Evolutionary conservation across 30 jellyfish, hydroid and myxozoan genomes (phyloP), one percentile per base, ranked within the genome.

Genomic region (Cassiopea xamachana): DNA sequence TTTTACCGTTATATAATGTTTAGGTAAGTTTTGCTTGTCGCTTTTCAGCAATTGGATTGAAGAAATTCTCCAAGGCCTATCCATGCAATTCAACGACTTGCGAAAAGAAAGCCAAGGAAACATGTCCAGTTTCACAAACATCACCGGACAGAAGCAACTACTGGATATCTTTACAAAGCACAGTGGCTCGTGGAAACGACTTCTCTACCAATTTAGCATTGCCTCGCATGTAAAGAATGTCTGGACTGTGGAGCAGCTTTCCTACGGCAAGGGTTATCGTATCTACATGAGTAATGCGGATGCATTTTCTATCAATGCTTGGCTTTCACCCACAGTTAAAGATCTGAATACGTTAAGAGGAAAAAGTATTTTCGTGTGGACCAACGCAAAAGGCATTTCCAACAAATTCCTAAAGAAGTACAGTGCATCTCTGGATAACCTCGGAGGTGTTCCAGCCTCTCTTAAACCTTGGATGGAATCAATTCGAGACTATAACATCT

Each of bases 261-360:
- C 87, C 10, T 78, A 8, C n/a, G 74, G 87, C 51, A 50, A 55
- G 1, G 96, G 96, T 3, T 89, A 89, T 80, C 96, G 96, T 1
- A 39, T 80, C 2, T 89, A 89, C 81, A 93, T 79, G 60, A 89
- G 92, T 44, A 61, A 61, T 39, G 68, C 48, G 10, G 91, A 81
- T 59, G 92, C 96, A 8, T 89, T 68, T 60, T 79, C 96, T 6
- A 58, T 79, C 27, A 79, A 89, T 10, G 96, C 96, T 1, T 89
- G 96, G 96, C 82, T 89, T 10, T 13, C 48, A 55, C 12, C 64
- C 27, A 64, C 74, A 2, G 43, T 2, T 64, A 27, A 2, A 2
- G 74, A 64, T 64, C 43, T 64, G 74, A 64, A 17, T 1, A 8
- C 75, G 15, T 45, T 78, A 55, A n/a, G 55, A 16, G 48, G 59